Percentiles rank a stretch among this genome's conserved stretches.
These are phyloP conservation scores for Podarcis raffonei DNA, from an alignment of 2,113 vertebrate genomes.

Conservation along the genomic window DNA sequence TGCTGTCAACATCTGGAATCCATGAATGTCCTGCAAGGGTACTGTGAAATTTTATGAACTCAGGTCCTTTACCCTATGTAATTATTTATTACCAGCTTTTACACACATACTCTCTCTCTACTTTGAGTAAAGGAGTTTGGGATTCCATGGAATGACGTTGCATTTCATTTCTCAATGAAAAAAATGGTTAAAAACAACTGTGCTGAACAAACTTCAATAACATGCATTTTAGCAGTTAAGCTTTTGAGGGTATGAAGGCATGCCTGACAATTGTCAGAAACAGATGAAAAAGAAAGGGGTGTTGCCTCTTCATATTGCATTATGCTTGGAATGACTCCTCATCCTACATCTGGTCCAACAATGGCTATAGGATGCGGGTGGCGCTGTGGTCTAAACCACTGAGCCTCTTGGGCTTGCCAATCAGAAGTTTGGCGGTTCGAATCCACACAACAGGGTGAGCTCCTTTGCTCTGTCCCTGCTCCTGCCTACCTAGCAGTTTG, in stretches of 20 bases:
- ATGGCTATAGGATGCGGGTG: not conserved
- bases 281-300: not conserved
- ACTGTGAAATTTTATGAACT: not conserved
- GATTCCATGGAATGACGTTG: no score
- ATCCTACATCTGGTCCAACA: not conserved
- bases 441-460: no score
- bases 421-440: no score
- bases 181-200: not conserved
- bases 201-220: not conserved
- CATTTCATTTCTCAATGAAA: not conserved
- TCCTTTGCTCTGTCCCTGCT: no score
- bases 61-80: not conserved
- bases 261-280: not conserved
- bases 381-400: no score
- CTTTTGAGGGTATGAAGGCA: not conserved
- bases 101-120: no score
- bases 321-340: not conserved
- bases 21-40: not conserved
- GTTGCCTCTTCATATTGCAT: not conserved
- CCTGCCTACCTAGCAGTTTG: no score
- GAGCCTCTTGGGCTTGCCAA: no score
- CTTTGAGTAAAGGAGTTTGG: no score
- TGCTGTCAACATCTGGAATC: not conserved
- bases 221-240: not conserved
- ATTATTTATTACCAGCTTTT: no score